phyloP scores from a whole-genome alignment of 1,140 invertebrate species.

The Hylyphantes graminicola region DNA sequence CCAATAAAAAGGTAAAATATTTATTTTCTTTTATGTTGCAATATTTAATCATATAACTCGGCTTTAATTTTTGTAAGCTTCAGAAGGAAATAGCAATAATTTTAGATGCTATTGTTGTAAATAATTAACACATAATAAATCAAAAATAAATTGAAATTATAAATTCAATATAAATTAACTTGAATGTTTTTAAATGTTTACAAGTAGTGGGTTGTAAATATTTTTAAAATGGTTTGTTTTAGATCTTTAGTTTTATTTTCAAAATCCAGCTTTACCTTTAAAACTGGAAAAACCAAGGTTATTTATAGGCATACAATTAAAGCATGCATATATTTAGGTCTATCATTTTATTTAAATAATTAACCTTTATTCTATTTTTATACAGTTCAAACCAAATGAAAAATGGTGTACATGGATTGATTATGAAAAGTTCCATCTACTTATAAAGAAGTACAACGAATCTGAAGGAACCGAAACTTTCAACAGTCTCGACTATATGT shows the following conservation, averaged over 20 bases:
- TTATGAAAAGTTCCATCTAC: conserved; percentile 73
- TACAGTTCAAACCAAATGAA: conserved; percentile 71
- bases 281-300: too few species aligned
- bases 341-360: not conserved
- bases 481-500: conserved; percentile 73
- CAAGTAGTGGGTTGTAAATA: too few species aligned
- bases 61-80: not conserved
- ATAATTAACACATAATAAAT: too few species aligned
- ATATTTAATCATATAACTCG: too few species aligned
- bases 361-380: conserved; percentile 57
- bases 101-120: not conserved
- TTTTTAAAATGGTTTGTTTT: too few species aligned
- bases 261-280: too few species aligned
- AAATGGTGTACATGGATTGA: conserved; percentile 77
- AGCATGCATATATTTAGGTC: too few species aligned
- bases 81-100: not conserved
- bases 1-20: conserved; percentile 71
- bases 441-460: conserved; percentile 68
- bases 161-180: too few species aligned
- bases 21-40: not conserved
- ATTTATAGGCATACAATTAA: too few species aligned
- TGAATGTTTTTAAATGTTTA: too few species aligned
- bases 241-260: too few species aligned
- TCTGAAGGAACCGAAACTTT: conserved; percentile 69
- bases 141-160: too few species aligned